These are phyloP conservation scores for Glossophaga mutica DNA, from an alignment of 2,797 vertebrate genomes.

Conservation along the genomic window DNA sequence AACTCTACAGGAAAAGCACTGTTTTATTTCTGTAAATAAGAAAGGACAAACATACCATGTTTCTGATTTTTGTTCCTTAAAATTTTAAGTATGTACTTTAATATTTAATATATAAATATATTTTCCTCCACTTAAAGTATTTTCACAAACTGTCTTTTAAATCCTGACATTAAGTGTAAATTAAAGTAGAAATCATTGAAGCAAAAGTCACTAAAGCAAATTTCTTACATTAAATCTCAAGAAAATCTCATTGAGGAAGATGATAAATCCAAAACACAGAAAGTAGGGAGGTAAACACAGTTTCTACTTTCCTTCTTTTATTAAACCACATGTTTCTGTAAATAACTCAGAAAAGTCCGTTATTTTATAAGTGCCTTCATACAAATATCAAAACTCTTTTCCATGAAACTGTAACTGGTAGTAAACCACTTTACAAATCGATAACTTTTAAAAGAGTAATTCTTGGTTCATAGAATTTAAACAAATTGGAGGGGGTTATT, in stretches of 20 bases:
- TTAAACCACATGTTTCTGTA: neutral
- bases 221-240: neutral
- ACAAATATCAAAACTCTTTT: neutral
- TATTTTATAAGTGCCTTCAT: neutral
- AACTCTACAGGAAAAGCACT: neutral
- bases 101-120: neutral
- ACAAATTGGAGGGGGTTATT: neutral
- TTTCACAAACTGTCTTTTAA: neutral
- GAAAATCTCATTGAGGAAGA: neutral
- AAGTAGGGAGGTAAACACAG: neutral
- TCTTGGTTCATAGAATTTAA: neutral
- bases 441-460: neutral
- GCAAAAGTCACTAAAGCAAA: neutral
- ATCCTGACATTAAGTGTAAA: neutral
- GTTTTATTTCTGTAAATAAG: neutral
- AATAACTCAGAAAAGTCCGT: neutral
- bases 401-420: neutral
- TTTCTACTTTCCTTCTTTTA: neutral
- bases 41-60: neutral
- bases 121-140: neutral
- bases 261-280: neutral
- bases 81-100: neutral
- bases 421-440: neutral
- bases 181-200: neutral
- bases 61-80: neutral